Evolutionary conservation across 64 coral and sea anemone species (phyloP).

Genomic region (Hydrozoanthus tunicans): DNA sequence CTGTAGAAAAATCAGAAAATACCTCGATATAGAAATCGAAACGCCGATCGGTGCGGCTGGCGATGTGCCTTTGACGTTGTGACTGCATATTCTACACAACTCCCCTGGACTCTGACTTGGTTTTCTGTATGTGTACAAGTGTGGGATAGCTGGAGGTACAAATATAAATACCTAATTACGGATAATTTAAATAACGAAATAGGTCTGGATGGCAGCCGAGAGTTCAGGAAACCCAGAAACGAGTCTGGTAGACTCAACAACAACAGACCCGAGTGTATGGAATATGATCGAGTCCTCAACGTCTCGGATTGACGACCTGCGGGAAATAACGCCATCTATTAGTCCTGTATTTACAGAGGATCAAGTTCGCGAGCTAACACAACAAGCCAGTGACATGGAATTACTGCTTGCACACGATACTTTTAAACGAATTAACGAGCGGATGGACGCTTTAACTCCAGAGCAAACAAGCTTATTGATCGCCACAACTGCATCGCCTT

Average conservation of each 20-base stretch:
- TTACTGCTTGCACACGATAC: constrained; percentile 77
- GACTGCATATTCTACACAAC: neutral
- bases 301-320: constrained; percentile 64
- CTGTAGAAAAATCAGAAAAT: neutral
- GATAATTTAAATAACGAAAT: neutral
- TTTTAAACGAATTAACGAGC: constrained; percentile 85
- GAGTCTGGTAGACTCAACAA: constrained; percentile 44
- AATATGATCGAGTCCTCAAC: constrained; percentile 19
- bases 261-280: constrained; percentile 43
- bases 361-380: constrained; percentile 86
- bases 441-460: constrained; percentile 64
- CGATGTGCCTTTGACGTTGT: neutral
- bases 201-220: constrained; percentile 12
- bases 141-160: neutral
- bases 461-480: constrained; percentile 79
- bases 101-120: constrained; percentile 2
- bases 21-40: constrained; percentile 13
- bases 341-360: constrained; percentile 95
- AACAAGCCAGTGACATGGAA: constrained; percentile 75
- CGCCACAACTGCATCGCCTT: constrained; percentile 51
- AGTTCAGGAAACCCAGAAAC: constrained; percentile 21
- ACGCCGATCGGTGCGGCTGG: neutral
- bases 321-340: constrained; percentile 93
- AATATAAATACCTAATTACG: neutral
- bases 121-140: constrained; percentile 19